A percentile compares a stretch with the other conserved stretches of the same genome.
Evolutionary conservation across 2,888 invertebrate species (phyloP).

Genomic region (Hylaea fasciaria): DNA sequence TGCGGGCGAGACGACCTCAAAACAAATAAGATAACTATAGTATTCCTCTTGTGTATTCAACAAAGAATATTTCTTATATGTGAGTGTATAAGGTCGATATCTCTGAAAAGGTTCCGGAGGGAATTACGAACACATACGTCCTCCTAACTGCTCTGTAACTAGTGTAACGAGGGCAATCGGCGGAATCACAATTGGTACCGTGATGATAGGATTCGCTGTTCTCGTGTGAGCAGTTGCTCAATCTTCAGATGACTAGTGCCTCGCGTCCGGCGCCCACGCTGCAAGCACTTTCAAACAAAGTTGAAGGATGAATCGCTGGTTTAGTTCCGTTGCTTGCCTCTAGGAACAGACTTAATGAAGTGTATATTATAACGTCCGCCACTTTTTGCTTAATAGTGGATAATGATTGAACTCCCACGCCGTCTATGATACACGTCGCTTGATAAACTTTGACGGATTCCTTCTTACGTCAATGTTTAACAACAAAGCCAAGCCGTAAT

Average conservation of each 20-base stretch:
- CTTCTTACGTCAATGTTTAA: too few relatives aligned
- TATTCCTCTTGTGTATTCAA: constrained; percentile 46
- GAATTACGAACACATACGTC: constrained; percentile 25
- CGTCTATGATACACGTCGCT: too few relatives aligned
- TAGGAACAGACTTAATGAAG: too few relatives aligned
- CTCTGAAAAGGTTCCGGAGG: constrained; percentile 5
- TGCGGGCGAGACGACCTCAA: constrained; percentile 56
- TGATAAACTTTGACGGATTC: too few relatives aligned
- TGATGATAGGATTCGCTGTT: constrained; percentile 19
- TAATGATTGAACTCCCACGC: too few relatives aligned
- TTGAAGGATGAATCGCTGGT: too few relatives aligned
- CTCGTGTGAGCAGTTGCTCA: constrained; percentile 9
- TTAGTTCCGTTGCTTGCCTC: too few relatives aligned
- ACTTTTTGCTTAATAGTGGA: too few relatives aligned
- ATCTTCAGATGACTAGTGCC: not conserved
- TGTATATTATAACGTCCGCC: too few relatives aligned
- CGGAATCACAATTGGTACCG: constrained; percentile 33
- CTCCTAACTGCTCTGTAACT: constrained; percentile 34
- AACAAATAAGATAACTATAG: constrained; percentile 57
- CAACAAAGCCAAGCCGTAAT: too few relatives aligned
- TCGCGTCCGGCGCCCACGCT: too few relatives aligned
- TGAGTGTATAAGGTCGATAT: constrained; percentile 5
- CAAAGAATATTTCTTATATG: constrained; percentile 8
- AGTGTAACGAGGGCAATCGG: constrained; percentile 37
- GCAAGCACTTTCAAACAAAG: too few relatives aligned